Percentiles rank a stretch among this genome's conserved stretches.
phyloP scores from a whole-genome alignment of 1,140 invertebrate genomes.

The Lordiphosa mommai region DNA sequence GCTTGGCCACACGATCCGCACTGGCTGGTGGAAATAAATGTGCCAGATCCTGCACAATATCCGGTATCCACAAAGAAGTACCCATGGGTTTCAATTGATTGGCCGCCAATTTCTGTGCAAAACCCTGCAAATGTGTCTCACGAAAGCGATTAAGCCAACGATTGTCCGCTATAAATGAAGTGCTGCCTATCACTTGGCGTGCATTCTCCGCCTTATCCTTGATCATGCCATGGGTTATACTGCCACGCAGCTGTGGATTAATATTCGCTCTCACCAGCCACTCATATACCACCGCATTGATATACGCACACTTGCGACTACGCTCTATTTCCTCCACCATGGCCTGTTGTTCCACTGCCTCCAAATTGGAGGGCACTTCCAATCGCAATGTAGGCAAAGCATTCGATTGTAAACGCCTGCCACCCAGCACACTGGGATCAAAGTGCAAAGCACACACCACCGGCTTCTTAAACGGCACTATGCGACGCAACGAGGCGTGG shows the following conservation, averaged over 20 bases:
- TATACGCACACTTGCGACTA: conserved; percentile 68
- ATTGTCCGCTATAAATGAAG: conserved; percentile 68
- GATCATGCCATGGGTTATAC: conserved; percentile 77
- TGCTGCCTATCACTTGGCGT: conserved; percentile 62
- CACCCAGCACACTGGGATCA: conserved; percentile 65
- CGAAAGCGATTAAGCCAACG: conserved; percentile 75
- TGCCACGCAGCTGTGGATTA: conserved; percentile 71
- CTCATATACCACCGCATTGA: conserved; percentile 77
- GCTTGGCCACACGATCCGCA: conserved; percentile 65
- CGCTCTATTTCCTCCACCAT: conserved; percentile 75
- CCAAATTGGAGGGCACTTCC: conserved; percentile 69
- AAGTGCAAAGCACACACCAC: conserved; percentile 73
- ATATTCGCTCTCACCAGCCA: conserved; percentile 72
- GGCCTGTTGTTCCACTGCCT: conserved; percentile 66
- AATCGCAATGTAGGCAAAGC: conserved; percentile 61
- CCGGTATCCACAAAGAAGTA: conserved; percentile 66
- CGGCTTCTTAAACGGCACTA: conserved; percentile 71
- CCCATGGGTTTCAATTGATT: conserved; percentile 70
- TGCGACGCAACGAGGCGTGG: conserved; percentile 66
- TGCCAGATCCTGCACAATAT: conserved; percentile 68
- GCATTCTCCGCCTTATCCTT: conserved; percentile 74
- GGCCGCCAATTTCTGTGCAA: conserved; percentile 67
- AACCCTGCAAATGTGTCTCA: conserved; percentile 69
- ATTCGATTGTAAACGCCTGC: conserved; percentile 58
- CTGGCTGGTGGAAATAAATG: conserved; percentile 71